These are phyloP conservation scores for Miltochrista miniata DNA, from an alignment of 2,888 invertebrate species.

Conservation along the genomic window DNA sequence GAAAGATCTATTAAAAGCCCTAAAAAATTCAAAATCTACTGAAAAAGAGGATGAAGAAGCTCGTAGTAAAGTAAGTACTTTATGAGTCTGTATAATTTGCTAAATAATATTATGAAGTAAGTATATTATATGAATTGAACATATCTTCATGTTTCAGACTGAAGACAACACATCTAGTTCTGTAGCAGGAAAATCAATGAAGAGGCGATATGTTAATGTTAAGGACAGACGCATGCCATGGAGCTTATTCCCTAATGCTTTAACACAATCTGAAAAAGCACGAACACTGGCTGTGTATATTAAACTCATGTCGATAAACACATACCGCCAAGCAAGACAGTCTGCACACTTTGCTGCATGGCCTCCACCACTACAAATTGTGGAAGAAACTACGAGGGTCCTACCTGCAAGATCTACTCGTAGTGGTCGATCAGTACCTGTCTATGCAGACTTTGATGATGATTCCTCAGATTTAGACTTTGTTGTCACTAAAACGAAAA, in stretches of 20 bases:
- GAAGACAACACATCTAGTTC: conserved; percentile 35
- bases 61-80: conserved; percentile 15
- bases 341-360: conserved; percentile 64
- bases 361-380: conserved; percentile 74
- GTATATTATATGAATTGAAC: no score
- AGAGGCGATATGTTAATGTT: conserved; percentile 68
- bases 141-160: conserved; percentile 33
- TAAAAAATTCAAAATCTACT: conserved; percentile 71
- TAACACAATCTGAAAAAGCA: conserved; percentile 70
- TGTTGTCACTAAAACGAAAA: conserved; percentile 66
- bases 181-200: conserved; percentile 55
- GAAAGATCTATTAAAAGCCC: conserved; percentile 70
- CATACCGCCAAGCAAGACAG: conserved; percentile 68
- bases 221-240: conserved; percentile 76
- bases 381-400: conserved; percentile 66
- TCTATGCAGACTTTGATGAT: conserved; percentile 74
- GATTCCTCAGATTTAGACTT: conserved; percentile 74
- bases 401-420: conserved; percentile 70
- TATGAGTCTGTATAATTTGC: background rate
- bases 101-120: no score
- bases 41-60: conserved; percentile 61
- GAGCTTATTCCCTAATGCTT: conserved; percentile 64
- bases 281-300: conserved; percentile 70
- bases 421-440: conserved; percentile 71
- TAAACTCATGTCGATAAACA: conserved; percentile 73